These are phyloP conservation scores for Willisornis vidua DNA, from an alignment of 2,113 vertebrate genomes.

Conservation along the genomic window DNA sequence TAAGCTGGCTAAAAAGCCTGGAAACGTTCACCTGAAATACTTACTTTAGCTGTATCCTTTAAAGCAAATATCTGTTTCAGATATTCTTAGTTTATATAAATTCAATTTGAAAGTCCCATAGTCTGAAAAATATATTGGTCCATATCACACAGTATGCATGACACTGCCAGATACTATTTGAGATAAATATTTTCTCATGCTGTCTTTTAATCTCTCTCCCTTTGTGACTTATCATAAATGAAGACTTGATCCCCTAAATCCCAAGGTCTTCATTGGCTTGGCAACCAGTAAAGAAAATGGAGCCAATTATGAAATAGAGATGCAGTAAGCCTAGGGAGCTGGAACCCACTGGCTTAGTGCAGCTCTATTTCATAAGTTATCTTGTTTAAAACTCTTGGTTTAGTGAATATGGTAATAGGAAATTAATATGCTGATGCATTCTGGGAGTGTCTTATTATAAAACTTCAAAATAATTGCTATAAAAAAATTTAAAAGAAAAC, in stretches of 20 bases:
- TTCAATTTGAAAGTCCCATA: neutral
- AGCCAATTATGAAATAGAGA: neutral
- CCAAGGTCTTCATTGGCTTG: neutral
- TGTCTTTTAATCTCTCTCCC: neutral
- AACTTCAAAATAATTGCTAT: neutral
- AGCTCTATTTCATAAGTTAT: neutral
- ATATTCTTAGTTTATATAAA: neutral
- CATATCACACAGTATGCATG: too few relatives aligned
- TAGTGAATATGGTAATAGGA: neutral
- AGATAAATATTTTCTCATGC: neutral
- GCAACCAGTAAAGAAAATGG: neutral
- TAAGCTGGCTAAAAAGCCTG: neutral
- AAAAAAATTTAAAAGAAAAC: accelerated
- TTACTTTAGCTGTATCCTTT: neutral
- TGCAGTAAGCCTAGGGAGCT: neutral
- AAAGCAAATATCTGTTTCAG: neutral
- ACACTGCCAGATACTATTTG: neutral
- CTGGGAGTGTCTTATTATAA: neutral
- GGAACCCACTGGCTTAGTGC: neutral
- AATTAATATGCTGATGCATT: neutral
- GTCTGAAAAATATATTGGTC: neutral
- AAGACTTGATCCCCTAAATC: neutral
- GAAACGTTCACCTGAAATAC: neutral
- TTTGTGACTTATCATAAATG: neutral
- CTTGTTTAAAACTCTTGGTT: neutral